phyloP scores from a whole-genome alignment of 2,113 vertebrate species.

The Ailuropoda melanoleuca region DNA sequence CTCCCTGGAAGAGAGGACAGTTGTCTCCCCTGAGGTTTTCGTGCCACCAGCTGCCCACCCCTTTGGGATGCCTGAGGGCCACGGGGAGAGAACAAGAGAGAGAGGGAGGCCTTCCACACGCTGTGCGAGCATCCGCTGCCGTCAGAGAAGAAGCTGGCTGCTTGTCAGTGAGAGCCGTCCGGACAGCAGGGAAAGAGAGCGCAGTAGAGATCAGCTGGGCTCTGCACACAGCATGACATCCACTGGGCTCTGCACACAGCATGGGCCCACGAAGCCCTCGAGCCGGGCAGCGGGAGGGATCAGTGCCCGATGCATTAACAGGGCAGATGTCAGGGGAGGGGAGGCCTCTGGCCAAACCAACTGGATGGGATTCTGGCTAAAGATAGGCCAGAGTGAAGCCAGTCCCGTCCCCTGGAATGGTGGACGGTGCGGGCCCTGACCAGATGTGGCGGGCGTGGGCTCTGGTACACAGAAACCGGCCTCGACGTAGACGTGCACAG shows the following conservation, averaged over 20 bases:
- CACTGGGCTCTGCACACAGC: neutral
- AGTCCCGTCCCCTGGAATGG: no score
- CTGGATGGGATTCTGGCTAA: neutral
- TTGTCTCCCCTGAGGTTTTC: neutral
- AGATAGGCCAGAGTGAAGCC: neutral
- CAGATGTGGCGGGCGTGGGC: neutral
- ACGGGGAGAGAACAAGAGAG: neutral
- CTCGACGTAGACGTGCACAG: neutral
- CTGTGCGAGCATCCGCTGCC: neutral
- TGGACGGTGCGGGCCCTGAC: neutral
- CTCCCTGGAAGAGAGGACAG: neutral
- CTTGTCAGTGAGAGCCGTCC: accelerated
- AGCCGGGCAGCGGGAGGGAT: neutral
- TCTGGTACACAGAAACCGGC: neutral
- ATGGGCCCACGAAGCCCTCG: neutral
- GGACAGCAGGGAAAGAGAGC: no score
- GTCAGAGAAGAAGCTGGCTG: neutral
- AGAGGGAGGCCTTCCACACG: neutral
- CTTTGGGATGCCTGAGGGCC: neutral
- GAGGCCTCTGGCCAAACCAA: no score
- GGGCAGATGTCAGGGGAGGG: neutral
- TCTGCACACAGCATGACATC: neutral
- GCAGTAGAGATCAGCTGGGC: no score
- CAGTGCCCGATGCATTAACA: neutral
- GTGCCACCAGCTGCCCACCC: neutral